Base-by-base conservation (phyloP, 2,797 vertebrate species). In the Chromis chromis region DNA sequence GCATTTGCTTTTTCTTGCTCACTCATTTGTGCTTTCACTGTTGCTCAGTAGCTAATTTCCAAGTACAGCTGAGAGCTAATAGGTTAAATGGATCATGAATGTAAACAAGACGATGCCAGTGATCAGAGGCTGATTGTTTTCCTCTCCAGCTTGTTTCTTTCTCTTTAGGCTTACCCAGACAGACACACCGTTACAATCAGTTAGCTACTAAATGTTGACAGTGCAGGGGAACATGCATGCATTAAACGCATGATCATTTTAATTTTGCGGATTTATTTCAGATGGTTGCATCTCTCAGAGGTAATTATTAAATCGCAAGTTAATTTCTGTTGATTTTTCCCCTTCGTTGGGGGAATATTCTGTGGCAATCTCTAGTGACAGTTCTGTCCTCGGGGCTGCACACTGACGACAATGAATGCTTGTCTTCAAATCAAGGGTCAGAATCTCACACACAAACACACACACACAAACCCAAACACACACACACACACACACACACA, bases 81-180 rank as follows among this genome's bases (percentile, higher is more conserved):
- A 52, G 79, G 89, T 88, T 85, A 76, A 87, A 86, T 88, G 82
- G 70, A 87, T 91, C 76, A 74, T 86, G 85, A 80, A 86, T 76
- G 85, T 81, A 76, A 91, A 88, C 83, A 78, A 66, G 63, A 70
- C 40, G 71, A 78, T 56, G 67, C 68, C 65, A 69, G 74, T 74
- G 79, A 81, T 84, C 49, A 8, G 63, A 62, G 61, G 44, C 64
- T 81, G 83, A 86, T 78, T 82, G 68, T 82, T 83, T 81, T 76
- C 44, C 61, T 67, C 71, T 54, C n/a, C 46, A 57, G 63, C 81
- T 77, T 80, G 63, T 81, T 83, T 78, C 55, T 31, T 28, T 69
- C 44, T 46, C 31, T 74, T 63, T 33, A 13, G 27, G 49, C 68
- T 72, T 55, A 42, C 24, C 28, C 54, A 42, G 48, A 19, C 58